Evolutionary conservation across 2,113 vertebrate genomes (phyloP).

Genomic region (Corapipo altera): DNA sequence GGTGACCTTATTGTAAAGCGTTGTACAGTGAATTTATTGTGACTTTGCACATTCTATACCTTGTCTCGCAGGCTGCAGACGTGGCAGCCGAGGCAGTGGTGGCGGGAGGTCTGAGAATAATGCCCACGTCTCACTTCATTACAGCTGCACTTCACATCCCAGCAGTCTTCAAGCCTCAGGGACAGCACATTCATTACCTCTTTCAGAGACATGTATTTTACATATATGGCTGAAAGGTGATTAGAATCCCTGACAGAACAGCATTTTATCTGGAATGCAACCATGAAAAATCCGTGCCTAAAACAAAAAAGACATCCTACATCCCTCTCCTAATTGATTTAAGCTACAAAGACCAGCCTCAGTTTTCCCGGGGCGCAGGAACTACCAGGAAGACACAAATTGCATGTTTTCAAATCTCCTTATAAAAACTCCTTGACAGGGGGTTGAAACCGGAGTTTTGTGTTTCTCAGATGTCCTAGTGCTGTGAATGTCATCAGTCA

Average conservation of each 20-base stretch:
- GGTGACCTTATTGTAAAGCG: slow-evolving; percentile 18
- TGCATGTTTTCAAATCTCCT: slow-evolving; percentile 34
- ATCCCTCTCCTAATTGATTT: slow-evolving; percentile 28
- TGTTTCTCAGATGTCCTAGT: slow-evolving; percentile 24
- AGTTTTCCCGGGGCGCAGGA: not conserved
- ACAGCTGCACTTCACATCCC: slow-evolving; percentile 38
- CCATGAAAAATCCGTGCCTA: slow-evolving; percentile 14
- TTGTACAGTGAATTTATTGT: slow-evolving; percentile 1
- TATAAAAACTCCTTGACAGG: slow-evolving; percentile 28
- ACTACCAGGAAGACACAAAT: slow-evolving; percentile 33
- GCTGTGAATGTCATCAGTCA: slow-evolving; percentile 55
- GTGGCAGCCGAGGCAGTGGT: not conserved
- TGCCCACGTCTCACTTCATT: slow-evolving; percentile 15
- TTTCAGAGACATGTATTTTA: slow-evolving; percentile 48
- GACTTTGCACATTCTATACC: not conserved
- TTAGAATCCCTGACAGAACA: slow-evolving; percentile 52
- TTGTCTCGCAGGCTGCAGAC: not conserved
- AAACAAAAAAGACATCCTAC: slow-evolving; percentile 29
- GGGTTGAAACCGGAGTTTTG: slow-evolving; percentile 10
- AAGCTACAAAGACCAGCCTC: slow-evolving; percentile 16
- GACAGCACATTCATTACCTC: slow-evolving; percentile 42
- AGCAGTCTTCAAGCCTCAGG: slow-evolving; percentile 45
- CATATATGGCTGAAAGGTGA: slow-evolving; percentile 59
- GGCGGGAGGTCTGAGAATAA: not conserved
- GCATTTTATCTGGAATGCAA: slow-evolving; percentile 44